Conservation (phyloP, 1,140 invertebrate species). For the Whitmania pigra region DNA sequence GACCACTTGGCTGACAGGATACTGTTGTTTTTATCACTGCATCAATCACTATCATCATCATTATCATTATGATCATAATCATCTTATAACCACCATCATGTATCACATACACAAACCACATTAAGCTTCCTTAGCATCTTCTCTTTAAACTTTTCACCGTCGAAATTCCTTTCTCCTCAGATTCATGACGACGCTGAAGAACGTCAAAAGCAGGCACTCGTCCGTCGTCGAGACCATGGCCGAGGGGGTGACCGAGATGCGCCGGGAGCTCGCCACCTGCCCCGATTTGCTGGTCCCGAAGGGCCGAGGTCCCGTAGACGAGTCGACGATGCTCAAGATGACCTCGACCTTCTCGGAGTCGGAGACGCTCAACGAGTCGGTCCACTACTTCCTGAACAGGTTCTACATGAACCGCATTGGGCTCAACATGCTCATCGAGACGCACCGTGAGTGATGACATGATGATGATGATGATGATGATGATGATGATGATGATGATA, state of each 20-base stretch:
- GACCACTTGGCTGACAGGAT: no score
- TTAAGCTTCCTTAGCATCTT: neutral
- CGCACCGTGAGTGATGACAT: constrained; percentile 72
- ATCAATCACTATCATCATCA: no score
- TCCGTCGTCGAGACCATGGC: constrained; percentile 98
- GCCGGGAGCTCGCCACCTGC: neutral
- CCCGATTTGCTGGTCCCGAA: neutral
- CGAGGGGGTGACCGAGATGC: constrained; percentile 78
- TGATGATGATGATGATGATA: neutral
- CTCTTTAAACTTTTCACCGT: no score
- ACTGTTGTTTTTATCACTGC: no score
- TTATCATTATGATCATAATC: no score
- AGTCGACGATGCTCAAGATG: constrained; percentile 53
- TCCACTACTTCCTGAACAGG: constrained; percentile 95
- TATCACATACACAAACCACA: neutral
- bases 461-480: neutral
- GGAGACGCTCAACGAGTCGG: constrained; percentile 63
- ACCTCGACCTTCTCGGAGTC: constrained; percentile 63
- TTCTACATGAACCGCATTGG: constrained; percentile 95
- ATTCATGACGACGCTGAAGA: constrained; percentile 73
- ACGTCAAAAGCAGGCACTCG: constrained; percentile 83
- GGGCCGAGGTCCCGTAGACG: neutral
- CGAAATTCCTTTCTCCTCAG: constrained; percentile 41
- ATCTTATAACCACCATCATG: no score
- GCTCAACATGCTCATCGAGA: constrained; percentile 95